Evolutionary conservation across 2,113 vertebrate genomes (phyloP).

Genomic region (Lampris incognitus): DNA sequence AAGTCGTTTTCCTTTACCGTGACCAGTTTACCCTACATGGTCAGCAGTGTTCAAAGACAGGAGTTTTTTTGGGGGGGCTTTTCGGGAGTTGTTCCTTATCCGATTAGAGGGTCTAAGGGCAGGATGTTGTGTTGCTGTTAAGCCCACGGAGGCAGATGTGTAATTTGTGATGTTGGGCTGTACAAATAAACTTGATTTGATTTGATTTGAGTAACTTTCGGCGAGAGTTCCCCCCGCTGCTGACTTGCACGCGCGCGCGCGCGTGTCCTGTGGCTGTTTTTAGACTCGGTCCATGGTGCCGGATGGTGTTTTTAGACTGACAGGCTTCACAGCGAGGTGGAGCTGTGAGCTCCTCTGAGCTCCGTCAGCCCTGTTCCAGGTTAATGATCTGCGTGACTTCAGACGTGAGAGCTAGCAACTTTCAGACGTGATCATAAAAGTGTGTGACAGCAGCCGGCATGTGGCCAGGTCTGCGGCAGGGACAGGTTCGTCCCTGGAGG

Average conservation of each 20-base stretch:
- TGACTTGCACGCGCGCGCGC: slow-evolving; percentile 22
- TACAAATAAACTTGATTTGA: no score
- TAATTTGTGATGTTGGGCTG: no score
- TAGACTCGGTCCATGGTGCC: slow-evolving; percentile 67
- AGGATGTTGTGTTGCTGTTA: no score
- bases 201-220: background rate
- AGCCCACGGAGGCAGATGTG: no score
- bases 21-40: slow-evolving; percentile 63
- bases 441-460: slow-evolving; percentile 16
- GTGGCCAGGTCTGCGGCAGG: slow-evolving; percentile 31
- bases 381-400: no score
- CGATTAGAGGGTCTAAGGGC: no score
- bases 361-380: no score
- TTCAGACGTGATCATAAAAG: no score
- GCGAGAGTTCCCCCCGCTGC: no score
- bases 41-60: slow-evolving; percentile 26
- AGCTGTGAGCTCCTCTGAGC: slow-evolving; percentile 37
- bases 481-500: background rate
- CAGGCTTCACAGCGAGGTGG: slow-evolving; percentile 68
- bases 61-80: slow-evolving; percentile 27
- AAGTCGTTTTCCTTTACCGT: background rate
- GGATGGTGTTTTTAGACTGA: slow-evolving; percentile 80
- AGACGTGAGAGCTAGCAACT: no score
- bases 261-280: slow-evolving; percentile 46
- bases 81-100: no score